Evolutionary conservation across 2,113 vertebrate species (phyloP).

Genomic region (Riparia riparia): DNA sequence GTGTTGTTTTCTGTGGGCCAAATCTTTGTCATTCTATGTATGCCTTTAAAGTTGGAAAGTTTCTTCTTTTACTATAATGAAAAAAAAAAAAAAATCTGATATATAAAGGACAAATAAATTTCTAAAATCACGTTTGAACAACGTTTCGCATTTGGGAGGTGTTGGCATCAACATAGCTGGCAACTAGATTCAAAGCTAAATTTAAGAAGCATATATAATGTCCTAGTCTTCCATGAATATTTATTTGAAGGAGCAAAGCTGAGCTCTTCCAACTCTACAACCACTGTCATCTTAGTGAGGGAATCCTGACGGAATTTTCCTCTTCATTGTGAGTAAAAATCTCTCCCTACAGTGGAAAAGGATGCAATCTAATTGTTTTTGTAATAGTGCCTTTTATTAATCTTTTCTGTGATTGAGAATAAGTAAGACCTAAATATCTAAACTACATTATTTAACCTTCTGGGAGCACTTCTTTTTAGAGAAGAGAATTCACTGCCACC

Average conservation of each 20-base stretch:
- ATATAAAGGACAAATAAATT: background rate
- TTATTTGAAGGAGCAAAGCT: constrained; percentile 10
- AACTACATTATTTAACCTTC: background rate
- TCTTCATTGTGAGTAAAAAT: background rate
- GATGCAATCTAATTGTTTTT: background rate
- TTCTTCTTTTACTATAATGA: background rate
- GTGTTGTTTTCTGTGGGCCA: background rate
- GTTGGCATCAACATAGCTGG: background rate
- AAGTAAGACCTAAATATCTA: background rate
- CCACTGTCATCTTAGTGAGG: background rate
- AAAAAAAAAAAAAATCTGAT: background rate
- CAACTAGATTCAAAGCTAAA: constrained; percentile 8
- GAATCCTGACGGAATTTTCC: background rate
- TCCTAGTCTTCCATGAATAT: background rate
- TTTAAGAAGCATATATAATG: constrained; percentile 14
- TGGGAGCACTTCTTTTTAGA: background rate
- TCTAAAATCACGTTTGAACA: background rate
- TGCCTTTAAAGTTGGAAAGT: background rate
- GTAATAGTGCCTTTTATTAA: background rate
- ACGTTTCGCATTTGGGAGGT: background rate
- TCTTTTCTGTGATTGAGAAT: background rate
- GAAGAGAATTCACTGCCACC: background rate
- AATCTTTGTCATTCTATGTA: background rate
- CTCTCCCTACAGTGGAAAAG: background rate
- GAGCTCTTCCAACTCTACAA: background rate